Conservation (phyloP, 2,888 invertebrate species). For the Beris chalybata region DNA sequence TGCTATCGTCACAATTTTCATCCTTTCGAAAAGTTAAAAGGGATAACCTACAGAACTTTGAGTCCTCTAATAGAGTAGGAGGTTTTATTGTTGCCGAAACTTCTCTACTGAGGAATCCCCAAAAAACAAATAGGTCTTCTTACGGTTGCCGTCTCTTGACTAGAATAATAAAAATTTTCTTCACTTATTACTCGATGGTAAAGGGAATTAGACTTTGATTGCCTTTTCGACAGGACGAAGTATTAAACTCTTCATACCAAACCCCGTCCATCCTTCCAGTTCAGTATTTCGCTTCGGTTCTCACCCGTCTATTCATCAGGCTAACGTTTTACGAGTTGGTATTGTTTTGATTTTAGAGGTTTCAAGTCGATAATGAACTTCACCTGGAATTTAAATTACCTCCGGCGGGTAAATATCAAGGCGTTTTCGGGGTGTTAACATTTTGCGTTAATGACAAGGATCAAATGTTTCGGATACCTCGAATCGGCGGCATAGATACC, state of each 20-base stretch:
- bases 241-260: slow-evolving; percentile 17
- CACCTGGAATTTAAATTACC: slow-evolving; percentile 39
- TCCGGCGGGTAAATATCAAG: slow-evolving; percentile 27
- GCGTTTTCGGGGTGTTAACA: slow-evolving; percentile 33
- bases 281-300: background rate
- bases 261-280: background rate
- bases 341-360: slow-evolving; percentile 37
- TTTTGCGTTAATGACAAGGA: slow-evolving; percentile 30
- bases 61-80: no score
- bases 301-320: slow-evolving; percentile 6
- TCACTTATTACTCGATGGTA: slow-evolving; percentile 20
- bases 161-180: slow-evolving; percentile 26
- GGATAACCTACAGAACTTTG: no score
- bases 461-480: slow-evolving; percentile 26
- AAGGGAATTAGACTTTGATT: slow-evolving; percentile 25
- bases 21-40: no score
- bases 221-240: slow-evolving; percentile 20
- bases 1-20: no score
- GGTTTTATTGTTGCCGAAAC: no score
- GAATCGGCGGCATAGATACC: background rate
- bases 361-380: slow-evolving; percentile 35
- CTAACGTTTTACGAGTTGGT: slow-evolving; percentile 30
- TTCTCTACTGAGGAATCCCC: no score
- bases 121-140: no score
- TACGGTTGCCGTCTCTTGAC: slow-evolving; percentile 1